Percentiles rank a stretch among this genome's conserved stretches.
Evolutionary conservation across 2,113 vertebrate species (phyloP).

Genomic region (Thamnaconus septentrionalis): DNA sequence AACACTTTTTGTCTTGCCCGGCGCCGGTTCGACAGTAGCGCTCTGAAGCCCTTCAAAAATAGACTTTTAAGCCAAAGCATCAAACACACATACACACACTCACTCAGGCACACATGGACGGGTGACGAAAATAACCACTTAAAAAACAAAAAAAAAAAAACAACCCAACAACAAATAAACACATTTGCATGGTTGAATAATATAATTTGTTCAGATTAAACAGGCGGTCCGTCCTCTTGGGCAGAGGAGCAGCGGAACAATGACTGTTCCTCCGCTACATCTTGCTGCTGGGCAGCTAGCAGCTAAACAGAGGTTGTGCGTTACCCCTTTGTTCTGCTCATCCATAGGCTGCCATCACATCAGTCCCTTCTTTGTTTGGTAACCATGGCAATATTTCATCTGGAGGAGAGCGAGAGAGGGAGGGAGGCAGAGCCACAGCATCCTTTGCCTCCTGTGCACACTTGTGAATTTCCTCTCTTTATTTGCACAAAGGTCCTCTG

Average conservation of each 20-base stretch:
- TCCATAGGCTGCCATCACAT: conserved; percentile 66
- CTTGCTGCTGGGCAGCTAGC: conserved; percentile 20
- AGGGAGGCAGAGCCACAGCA: conserved; percentile 44
- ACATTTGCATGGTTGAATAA: conserved; percentile 36
- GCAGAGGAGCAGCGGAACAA: conserved; percentile 27
- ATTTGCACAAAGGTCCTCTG: background rate
- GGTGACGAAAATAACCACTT: too few relatives aligned
- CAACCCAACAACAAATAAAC: conserved; percentile 2
- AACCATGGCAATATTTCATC: conserved; percentile 80
- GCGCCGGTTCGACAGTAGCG: too few relatives aligned
- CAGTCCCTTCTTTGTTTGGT: conserved; percentile 80
- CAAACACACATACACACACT: conserved; percentile 6
- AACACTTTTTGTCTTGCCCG: background rate
- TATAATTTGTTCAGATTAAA: conserved; percentile 16
- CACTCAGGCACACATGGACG: too few relatives aligned
- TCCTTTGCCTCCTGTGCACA: conserved; percentile 18
- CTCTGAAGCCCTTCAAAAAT: too few relatives aligned
- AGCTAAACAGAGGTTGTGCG: conserved; percentile 50
- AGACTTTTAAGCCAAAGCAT: background rate
- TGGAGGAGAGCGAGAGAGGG: conserved; percentile 44
- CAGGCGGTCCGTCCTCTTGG: conserved; percentile 9
- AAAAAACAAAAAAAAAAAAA: too few relatives aligned
- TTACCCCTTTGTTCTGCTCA: conserved; percentile 76
- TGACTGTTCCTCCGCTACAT: conserved; percentile 38
- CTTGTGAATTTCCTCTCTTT: conserved; percentile 10